Conservation (phyloP, 2,888 invertebrate species). For the Cantharis rustica region DNA sequence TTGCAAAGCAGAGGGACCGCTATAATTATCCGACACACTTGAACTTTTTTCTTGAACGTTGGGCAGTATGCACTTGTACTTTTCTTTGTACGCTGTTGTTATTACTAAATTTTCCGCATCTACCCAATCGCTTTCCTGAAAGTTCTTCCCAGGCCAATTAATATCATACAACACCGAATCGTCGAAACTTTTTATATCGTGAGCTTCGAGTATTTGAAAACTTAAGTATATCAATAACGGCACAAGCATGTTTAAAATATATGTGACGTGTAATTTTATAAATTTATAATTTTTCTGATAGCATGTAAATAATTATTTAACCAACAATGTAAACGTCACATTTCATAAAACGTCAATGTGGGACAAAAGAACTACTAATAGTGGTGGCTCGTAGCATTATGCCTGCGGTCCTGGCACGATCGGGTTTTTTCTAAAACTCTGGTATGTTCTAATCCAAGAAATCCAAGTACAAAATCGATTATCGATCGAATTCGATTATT, state of each 20-base stretch:
- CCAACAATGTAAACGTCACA: not conserved
- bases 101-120: slow-evolving; percentile 66
- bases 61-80: slow-evolving; percentile 83
- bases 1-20: slow-evolving; percentile 77
- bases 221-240: not conserved
- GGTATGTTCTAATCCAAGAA: no score
- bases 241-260: not conserved
- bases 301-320: not conserved
- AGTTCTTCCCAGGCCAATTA: slow-evolving; percentile 70
- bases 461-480: no score
- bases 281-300: not conserved
- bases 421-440: no score
- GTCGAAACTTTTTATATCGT: slow-evolving; percentile 79
- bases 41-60: slow-evolving; percentile 63
- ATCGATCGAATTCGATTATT: no score
- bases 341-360: not conserved
- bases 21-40: slow-evolving; percentile 64
- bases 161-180: slow-evolving; percentile 81
- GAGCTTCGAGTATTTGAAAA: slow-evolving; percentile 42
- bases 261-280: not conserved
- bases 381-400: no score
- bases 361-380: not conserved
- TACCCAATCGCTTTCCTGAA: slow-evolving; percentile 48
- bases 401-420: no score
- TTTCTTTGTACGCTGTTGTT: slow-evolving; percentile 77